These are phyloP conservation scores for Halcyon senegalensis DNA, from an alignment of 2,113 vertebrate species.

Conservation along the genomic window DNA sequence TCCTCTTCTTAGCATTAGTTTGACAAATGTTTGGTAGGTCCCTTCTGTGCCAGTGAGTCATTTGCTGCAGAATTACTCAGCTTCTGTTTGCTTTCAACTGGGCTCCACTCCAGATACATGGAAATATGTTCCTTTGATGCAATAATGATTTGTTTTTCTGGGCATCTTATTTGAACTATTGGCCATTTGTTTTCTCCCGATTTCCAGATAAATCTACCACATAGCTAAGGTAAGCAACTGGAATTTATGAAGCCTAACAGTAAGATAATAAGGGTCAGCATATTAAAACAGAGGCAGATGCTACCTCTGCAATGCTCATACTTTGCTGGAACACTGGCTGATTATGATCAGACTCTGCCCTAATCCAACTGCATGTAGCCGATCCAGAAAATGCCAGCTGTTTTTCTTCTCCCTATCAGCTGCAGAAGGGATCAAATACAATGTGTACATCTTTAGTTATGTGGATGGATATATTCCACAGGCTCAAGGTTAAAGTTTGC, in stretches of 20 bases:
- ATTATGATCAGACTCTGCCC: neutral
- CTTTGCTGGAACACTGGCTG: neutral
- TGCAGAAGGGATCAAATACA: neutral
- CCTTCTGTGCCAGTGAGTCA: slow-evolving; percentile 21
- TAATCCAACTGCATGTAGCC: neutral
- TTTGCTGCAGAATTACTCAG: neutral
- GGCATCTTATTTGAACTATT: neutral
- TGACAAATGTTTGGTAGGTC: slow-evolving; percentile 5
- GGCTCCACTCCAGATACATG: slow-evolving; percentile 10
- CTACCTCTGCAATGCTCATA: neutral
- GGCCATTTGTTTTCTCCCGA: neutral
- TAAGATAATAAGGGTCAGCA: neutral
- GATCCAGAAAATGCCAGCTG: neutral
- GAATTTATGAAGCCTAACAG: neutral
- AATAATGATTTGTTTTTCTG: slow-evolving; percentile 30
- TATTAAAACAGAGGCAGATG: neutral
- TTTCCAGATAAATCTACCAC: slow-evolving; percentile 10
- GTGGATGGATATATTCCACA: neutral
- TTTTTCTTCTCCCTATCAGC: neutral
- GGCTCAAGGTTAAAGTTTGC: neutral
- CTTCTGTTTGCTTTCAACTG: slow-evolving; percentile 38
- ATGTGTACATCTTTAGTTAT: neutral
- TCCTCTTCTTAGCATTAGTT: neutral
- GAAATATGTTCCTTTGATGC: slow-evolving; percentile 27
- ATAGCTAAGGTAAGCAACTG: neutral